Conservation (phyloP, 2,797 vertebrate genomes). For the Macroramphosus scolopax region DNA sequence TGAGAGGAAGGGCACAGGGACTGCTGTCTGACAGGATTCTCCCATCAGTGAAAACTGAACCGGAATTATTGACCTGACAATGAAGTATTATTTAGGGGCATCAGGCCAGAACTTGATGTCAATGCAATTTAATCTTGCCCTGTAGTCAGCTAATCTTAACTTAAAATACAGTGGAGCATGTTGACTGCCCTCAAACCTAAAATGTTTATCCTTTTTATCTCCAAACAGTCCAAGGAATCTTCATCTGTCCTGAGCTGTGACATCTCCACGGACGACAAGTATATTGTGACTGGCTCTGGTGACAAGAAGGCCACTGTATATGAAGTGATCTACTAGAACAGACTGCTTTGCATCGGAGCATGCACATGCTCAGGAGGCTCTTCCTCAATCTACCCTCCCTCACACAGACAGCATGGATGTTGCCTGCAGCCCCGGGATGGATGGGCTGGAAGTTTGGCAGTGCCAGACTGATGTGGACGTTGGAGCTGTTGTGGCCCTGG, state of each 20-base stretch:
- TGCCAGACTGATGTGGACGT: slow-evolving; percentile 55
- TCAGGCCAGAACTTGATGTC: slow-evolving; percentile 50
- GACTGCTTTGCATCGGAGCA: slow-evolving; percentile 47
- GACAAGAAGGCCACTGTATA: slow-evolving; percentile 88
- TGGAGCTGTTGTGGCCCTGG: slow-evolving; percentile 39
- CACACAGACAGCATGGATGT: slow-evolving; percentile 73
- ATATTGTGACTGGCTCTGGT: slow-evolving; percentile 85
- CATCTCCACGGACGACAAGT: slow-evolving; percentile 86
- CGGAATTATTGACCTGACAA: slow-evolving; percentile 67
- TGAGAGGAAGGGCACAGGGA: slow-evolving; percentile 69
- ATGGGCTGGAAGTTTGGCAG: slow-evolving; percentile 61
- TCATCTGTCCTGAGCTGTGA: slow-evolving; percentile 86
- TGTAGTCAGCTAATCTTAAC: slow-evolving; percentile 56
- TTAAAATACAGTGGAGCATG: slow-evolving; percentile 31
- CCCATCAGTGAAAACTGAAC: slow-evolving; percentile 77
- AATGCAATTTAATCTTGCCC: slow-evolving; percentile 54
- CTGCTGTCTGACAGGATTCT: slow-evolving; percentile 71
- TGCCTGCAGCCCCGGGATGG: slow-evolving; percentile 59
- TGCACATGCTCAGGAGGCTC: slow-evolving; percentile 57
- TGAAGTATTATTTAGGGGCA: slow-evolving; percentile 56
- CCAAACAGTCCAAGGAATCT: slow-evolving; percentile 82
- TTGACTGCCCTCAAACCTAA: slow-evolving; percentile 35
- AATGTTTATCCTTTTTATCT: slow-evolving; percentile 23
- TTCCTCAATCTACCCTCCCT: slow-evolving; percentile 66
- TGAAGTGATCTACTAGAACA: slow-evolving; percentile 85